Base-by-base conservation (phyloP, 2,888 invertebrate species). In the Hetaerina titia region DNA sequence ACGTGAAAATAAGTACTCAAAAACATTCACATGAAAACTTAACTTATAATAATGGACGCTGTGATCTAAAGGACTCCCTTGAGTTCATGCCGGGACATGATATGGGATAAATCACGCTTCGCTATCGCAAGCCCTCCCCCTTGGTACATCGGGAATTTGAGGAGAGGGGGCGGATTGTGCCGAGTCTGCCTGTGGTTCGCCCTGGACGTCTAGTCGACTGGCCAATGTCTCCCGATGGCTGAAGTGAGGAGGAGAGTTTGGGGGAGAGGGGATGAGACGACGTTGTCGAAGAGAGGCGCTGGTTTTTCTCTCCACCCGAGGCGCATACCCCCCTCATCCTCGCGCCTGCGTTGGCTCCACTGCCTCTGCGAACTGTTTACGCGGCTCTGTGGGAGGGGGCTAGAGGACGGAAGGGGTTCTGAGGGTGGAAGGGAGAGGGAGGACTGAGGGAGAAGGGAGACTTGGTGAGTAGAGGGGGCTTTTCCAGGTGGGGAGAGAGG, bases 351-450 rank as follows among this genome's bases (percentile, higher is more conserved):
- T 92, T 92, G 92, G 92, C 92, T 92, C 92, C 92, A 74, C 92
- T 92, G 92, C 74, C 74, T 92, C 81, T 22, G 74, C 92, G 64
- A 92, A 92, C 92, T 92, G 92, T 92, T 92, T 92, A 92, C 92
- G 69, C 74, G 56, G 92, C 92, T 45, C 69, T 45, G 74, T 11
- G 56, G 11, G 56, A 13, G 22, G 56, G n/a, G 69, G 2, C 17
- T 63, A n/a, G 56, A 45, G 56, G 89, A 9, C 22, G 89, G 58
- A 15, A 81, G 81, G 22, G 4, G 4, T n/a, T n/a, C 17, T 31
- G 25, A 25, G 94, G 95, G 96, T 95, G 95, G 95, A 95, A 95
- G 88, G 95, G 94, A 95, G 95, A 95, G 95, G 58, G 94, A 89
- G 94, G 89, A 90, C 90, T 25, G 74, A 94, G 89, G 94, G 92